Base-by-base conservation (phyloP, 1,140 invertebrate genomes). In the Oscheius sp. region DNA sequence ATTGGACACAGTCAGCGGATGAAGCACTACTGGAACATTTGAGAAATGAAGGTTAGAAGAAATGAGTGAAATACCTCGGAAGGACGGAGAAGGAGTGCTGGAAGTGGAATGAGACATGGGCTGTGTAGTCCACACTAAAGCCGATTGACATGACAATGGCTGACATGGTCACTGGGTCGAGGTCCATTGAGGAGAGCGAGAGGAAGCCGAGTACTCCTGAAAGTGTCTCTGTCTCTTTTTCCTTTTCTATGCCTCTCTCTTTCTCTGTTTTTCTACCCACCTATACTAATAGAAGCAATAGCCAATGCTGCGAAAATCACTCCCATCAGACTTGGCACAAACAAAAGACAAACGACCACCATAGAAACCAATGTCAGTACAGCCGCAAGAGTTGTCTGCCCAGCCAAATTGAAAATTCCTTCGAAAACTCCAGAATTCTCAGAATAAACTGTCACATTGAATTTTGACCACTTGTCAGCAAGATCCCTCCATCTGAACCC, bases 351-450 rank as follows among this genome's bases (percentile, higher is more conserved):
- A 1, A 86, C 81, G 4, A 87, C 68, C 15, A 84, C 81, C 83
- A 87, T 86, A 29, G 80, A 83, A 10, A 78, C 82, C 0, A 86
- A 66, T 4, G 85, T 84, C 20, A 87, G 80, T 0, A 83, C 80
- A 86, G 96, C 92, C 67, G 93, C 91, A 79, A 96, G 93, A 7
- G 96, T 89, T 1, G 93, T 94, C 1, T 92, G 92, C 0, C 92
- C 92, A 36, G 3, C 86, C 80, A 13, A 84, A 80, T 70, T 86
- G 81, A 13, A 86, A 63, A 3, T 81, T 83, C 83, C 81, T 1
- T 83, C 82, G 65, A 83, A 83, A 68, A 84, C 73, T 38, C 74
- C 78, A 67, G 94, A 95, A 79, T 93, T 93, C 0, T 93, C 93
- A 87, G 94, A 92, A 80, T 80, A 82, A 3, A 79, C 80, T 13